Percentiles rank a stretch among this genome's conserved stretches.
These are phyloP conservation scores for Andrena flavipes DNA, from an alignment of 2,888 invertebrate species.

Conservation along the genomic window DNA sequence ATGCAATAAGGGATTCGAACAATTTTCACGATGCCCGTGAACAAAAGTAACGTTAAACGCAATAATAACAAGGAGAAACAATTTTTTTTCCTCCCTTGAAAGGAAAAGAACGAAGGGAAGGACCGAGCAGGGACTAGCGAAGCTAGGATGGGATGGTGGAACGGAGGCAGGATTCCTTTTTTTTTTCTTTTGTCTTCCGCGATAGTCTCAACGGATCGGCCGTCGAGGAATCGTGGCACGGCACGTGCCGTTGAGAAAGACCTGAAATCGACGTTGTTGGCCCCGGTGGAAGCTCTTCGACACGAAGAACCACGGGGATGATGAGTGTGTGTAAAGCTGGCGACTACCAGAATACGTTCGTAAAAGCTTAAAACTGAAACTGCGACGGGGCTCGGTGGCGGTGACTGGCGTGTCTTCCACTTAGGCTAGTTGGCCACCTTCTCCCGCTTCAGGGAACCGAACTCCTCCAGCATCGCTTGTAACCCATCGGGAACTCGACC, in stretches of 20 bases:
- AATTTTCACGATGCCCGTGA: neutral
- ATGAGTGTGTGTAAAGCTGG: slow-evolving; percentile 23
- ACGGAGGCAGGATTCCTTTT: neutral
- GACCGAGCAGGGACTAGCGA: neutral
- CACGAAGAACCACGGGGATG: neutral
- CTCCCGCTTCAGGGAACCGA: slow-evolving; percentile 90
- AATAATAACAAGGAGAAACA: slow-evolving; percentile 13
- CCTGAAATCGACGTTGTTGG: neutral
- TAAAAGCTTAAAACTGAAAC: slow-evolving; percentile 25
- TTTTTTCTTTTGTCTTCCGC: neutral
- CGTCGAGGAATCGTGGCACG: neutral
- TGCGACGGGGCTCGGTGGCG: slow-evolving; percentile 45
- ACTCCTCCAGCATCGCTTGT: slow-evolving; percentile 90
- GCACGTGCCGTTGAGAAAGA: slow-evolving; percentile 7
- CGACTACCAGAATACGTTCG: slow-evolving; percentile 25
- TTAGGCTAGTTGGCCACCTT: slow-evolving; percentile 67
- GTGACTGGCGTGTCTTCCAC: slow-evolving; percentile 56
- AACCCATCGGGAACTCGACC: slow-evolving; percentile 93
- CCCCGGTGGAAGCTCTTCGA: neutral
- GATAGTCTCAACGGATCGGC: slow-evolving; percentile 2
- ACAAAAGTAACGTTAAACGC: slow-evolving; percentile 12
- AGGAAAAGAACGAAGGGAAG: neutral
- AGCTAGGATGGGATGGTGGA: neutral
- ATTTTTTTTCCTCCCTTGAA: slow-evolving; percentile 2
- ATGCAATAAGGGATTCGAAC: slow-evolving; percentile 37